A percentile compares a stretch with the other conserved stretches of the same genome.
phyloP scores from a whole-genome alignment of 2,113 vertebrate genomes.

The Xyliphius kryptos region DNA sequence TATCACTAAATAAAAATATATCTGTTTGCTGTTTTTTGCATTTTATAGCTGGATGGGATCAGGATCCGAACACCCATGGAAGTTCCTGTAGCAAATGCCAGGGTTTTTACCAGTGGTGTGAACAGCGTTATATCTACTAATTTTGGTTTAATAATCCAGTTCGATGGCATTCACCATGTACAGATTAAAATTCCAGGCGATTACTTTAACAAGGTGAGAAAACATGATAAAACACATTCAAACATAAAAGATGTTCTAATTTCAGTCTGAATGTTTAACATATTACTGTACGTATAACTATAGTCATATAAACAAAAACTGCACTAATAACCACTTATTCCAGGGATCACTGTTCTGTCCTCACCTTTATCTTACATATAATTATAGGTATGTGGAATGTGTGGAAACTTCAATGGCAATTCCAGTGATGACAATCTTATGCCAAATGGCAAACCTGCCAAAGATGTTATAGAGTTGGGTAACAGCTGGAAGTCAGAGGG shows the following conservation, averaged over 20 bases:
- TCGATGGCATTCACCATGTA: conserved; percentile 76
- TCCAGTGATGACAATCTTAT: conserved; percentile 67
- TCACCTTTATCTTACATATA: background rate
- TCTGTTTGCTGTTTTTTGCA: background rate
- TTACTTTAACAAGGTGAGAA: conserved; percentile 76
- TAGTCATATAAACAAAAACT: too few species aligned
- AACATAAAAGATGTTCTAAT: background rate
- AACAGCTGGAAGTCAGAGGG: conserved; percentile 73
- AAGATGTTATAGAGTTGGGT: conserved; percentile 62
- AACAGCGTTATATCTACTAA: conserved; percentile 73
- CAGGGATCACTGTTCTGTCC: background rate
- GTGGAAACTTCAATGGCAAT: conserved; percentile 74
- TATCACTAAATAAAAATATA: background rate
- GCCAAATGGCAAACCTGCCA: conserved; percentile 60
- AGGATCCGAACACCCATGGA: conserved; percentile 64
- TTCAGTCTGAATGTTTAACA: background rate
- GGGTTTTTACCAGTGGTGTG: conserved; percentile 69
- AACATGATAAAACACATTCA: background rate
- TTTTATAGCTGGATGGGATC: conserved; percentile 59
- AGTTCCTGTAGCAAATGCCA: conserved; percentile 45
- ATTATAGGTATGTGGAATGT: conserved; percentile 74
- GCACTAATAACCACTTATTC: too few species aligned
- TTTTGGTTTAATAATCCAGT: conserved; percentile 79
- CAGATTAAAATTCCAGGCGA: conserved; percentile 76
- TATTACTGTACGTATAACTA: too few species aligned